Percentiles rank a stretch among this genome's conserved stretches.
Evolutionary conservation across 2,113 vertebrate genomes (phyloP).

Genomic region (Apteryx mantelli): DNA sequence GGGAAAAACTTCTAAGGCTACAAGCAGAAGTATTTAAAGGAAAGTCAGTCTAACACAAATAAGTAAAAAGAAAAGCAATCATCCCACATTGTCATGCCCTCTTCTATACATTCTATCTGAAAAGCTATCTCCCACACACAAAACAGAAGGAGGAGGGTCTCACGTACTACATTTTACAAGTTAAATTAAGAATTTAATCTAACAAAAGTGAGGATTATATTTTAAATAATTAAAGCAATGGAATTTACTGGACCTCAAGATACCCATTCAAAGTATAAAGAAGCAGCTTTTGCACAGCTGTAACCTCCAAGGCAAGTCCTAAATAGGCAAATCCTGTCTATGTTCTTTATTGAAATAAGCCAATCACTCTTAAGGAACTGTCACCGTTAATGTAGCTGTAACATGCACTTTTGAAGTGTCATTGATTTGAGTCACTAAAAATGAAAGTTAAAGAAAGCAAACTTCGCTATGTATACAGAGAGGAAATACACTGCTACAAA

Average conservation of each 20-base stretch:
- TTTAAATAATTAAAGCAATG: background rate
- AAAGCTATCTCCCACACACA: background rate
- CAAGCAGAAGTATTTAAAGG: background rate
- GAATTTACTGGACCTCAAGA: background rate
- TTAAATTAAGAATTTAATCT: background rate
- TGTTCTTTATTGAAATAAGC: background rate
- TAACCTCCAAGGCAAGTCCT: background rate
- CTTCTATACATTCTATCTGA: background rate
- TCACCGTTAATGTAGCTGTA: background rate
- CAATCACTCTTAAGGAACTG: background rate
- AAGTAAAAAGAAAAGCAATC: background rate
- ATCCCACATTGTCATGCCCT: background rate
- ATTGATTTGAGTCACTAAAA: background rate
- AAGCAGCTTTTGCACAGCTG: background rate
- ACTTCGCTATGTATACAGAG: background rate
- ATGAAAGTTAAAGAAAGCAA: background rate
- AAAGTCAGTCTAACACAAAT: background rate
- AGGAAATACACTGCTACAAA: background rate
- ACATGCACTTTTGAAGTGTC: background rate
- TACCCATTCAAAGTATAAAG: background rate
- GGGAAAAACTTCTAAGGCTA: background rate
- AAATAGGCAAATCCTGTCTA: background rate
- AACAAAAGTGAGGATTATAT: background rate
- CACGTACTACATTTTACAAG: background rate
- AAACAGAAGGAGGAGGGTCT: background rate